phyloP scores from a whole-genome alignment of 2,797 vertebrate species.

The Anguilla marmorata region DNA sequence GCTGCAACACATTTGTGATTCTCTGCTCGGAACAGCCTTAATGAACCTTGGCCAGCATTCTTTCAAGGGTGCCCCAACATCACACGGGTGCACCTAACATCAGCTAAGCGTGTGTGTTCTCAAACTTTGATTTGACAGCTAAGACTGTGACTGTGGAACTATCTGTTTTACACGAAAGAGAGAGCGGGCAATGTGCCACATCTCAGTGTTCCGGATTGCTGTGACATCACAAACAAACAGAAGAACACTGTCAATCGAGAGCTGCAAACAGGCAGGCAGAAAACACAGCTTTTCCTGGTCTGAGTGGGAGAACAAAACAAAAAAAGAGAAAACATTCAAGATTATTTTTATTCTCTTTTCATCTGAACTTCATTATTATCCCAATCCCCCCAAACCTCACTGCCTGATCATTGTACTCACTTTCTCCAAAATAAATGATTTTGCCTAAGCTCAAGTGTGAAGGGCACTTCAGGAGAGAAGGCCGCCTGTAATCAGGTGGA shows the following conservation, averaged over 20 bases:
- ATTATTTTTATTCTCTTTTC: not conserved
- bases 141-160: not conserved
- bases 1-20: not conserved
- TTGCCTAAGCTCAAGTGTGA: conserved; percentile 35
- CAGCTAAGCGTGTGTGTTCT: not conserved
- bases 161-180: not conserved
- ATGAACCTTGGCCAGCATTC: not conserved
- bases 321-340: not conserved
- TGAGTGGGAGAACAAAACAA: not conserved
- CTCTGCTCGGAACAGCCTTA: not conserved
- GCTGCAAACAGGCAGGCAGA: not conserved
- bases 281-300: not conserved
- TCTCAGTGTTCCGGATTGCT: not conserved
- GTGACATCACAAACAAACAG: conserved; percentile 19
- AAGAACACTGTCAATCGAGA: not conserved
- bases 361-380: not conserved
- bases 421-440: conserved; percentile 7
- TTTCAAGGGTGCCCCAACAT: not conserved
- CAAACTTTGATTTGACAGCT: not conserved
- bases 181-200: not conserved
- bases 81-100: not conserved
- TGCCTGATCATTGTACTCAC: not conserved
- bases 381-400: not conserved
- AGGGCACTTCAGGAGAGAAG: conserved; percentile 29
- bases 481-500: conserved; percentile 20